Percentiles rank a stretch among this genome's conserved stretches.
phyloP scores from a whole-genome alignment of 2,113 vertebrate genomes.

The Nematolebias whitei region DNA sequence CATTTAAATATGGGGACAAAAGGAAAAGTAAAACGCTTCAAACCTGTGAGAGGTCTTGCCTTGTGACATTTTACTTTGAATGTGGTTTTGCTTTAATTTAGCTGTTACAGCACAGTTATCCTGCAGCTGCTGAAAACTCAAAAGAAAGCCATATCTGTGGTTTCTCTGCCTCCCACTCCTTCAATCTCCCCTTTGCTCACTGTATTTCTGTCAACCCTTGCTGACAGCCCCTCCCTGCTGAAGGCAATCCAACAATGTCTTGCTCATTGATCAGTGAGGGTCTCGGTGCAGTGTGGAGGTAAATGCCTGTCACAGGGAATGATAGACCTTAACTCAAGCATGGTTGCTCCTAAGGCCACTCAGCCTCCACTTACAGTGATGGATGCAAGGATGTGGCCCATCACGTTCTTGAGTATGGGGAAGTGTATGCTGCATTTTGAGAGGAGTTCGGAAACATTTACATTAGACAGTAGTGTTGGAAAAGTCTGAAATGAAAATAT shows the following conservation, averaged over 20 bases:
- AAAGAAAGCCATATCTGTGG: slow-evolving; percentile 43
- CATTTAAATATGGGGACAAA: slow-evolving; percentile 41
- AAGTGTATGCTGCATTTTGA: slow-evolving; percentile 35
- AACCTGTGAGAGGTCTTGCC: neutral
- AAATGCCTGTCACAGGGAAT: slow-evolving; percentile 72
- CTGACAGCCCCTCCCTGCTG: slow-evolving; percentile 41
- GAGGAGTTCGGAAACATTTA: slow-evolving; percentile 34
- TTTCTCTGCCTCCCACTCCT: slow-evolving; percentile 16
- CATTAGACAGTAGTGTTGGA: slow-evolving; percentile 12
- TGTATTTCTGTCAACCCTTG: slow-evolving; percentile 33
- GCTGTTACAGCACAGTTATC: slow-evolving; percentile 26
- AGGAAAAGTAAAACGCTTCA: neutral
- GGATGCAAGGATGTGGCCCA: slow-evolving; percentile 62
- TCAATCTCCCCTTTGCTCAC: slow-evolving; percentile 10
- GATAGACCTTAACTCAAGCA: slow-evolving; percentile 70
- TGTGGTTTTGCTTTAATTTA: slow-evolving; percentile 39
- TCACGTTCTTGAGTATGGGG: slow-evolving; percentile 42
- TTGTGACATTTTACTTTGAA: slow-evolving; percentile 22
- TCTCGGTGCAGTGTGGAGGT: slow-evolving; percentile 62
- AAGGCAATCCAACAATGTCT: slow-evolving; percentile 68
- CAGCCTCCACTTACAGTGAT: slow-evolving; percentile 67
- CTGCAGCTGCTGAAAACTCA: slow-evolving; percentile 28
- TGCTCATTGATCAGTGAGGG: slow-evolving; percentile 67
- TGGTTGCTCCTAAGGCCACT: slow-evolving; percentile 65
- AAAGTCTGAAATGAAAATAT: too few species aligned